A percentile compares a stretch with the other conserved stretches of the same genome.
Conservation (phyloP, 2,113 vertebrate genomes). For the Ammodytes dubius region DNA sequence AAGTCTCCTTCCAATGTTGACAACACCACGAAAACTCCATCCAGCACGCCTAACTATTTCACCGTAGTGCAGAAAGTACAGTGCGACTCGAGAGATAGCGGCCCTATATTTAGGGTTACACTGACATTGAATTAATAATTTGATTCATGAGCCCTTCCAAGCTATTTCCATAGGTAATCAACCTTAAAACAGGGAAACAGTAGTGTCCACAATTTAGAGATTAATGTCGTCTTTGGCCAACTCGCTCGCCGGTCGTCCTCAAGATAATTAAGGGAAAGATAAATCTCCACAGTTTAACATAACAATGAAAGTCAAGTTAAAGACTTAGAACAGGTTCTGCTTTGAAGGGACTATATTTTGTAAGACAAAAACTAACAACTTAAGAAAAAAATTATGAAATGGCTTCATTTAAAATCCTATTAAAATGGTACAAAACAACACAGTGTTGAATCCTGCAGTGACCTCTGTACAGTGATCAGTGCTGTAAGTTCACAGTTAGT, state of each 20-base stretch:
- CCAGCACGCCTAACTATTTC: constrained; percentile 62
- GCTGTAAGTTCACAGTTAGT: constrained; percentile 27
- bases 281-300: constrained; percentile 72
- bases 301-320: constrained; percentile 77
- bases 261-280: constrained; percentile 76
- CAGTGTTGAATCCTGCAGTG: constrained; percentile 19
- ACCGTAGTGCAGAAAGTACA: constrained; percentile 29
- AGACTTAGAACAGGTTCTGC: constrained; percentile 37
- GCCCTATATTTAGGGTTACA: constrained; percentile 72
- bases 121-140: constrained; percentile 80
- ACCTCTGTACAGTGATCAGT: constrained; percentile 45
- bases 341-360: constrained; percentile 1
- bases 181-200: constrained; percentile 78
- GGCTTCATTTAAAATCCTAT: neutral
- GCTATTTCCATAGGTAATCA: constrained; percentile 83
- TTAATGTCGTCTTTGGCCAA: constrained; percentile 76
- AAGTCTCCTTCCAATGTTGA: constrained; percentile 60
- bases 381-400: neutral
- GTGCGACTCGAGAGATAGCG: constrained; percentile 41
- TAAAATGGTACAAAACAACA: neutral
- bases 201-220: constrained; percentile 72
- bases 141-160: constrained; percentile 80
- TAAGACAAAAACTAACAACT: neutral
- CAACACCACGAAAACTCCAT: constrained; percentile 56
- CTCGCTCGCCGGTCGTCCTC: constrained; percentile 67